A percentile compares a stretch with the other conserved stretches of the same genome.
Conservation (phyloP, 2,797 vertebrate genomes). For the Tenualosa thibaudeaui region DNA sequence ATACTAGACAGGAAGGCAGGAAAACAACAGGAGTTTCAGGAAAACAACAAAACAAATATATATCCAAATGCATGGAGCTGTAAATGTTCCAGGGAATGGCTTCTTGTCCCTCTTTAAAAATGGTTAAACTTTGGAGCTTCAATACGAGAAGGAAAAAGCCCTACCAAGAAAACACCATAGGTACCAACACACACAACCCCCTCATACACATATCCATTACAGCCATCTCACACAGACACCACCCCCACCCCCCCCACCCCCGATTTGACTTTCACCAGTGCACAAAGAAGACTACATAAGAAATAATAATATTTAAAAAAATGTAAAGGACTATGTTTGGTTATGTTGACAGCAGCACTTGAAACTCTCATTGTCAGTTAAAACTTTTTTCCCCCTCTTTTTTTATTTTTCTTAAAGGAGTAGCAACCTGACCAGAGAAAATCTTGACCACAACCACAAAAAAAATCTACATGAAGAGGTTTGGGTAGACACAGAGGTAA, state of each 20-base stretch:
- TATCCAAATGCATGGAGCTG: background rate
- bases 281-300: background rate
- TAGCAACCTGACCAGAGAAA: background rate
- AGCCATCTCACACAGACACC: background rate
- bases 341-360: slow-evolving; percentile 16
- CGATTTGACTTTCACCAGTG: background rate
- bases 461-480: background rate
- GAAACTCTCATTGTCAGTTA: background rate
- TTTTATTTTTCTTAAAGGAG: background rate
- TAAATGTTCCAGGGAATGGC: background rate
- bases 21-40: background rate
- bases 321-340: background rate
- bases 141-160: background rate
- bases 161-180: background rate
- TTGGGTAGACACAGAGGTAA: background rate
- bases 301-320: background rate
- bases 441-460: background rate
- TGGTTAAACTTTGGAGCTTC: background rate
- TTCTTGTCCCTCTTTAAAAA: slow-evolving; percentile 13
- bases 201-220: background rate
- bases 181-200: background rate
- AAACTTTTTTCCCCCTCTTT: too few species aligned
- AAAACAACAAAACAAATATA: background rate
- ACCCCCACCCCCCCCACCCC: background rate
- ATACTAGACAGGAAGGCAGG: background rate